Conservation (phyloP, 2,888 invertebrate genomes). For the Timema podura region DNA sequence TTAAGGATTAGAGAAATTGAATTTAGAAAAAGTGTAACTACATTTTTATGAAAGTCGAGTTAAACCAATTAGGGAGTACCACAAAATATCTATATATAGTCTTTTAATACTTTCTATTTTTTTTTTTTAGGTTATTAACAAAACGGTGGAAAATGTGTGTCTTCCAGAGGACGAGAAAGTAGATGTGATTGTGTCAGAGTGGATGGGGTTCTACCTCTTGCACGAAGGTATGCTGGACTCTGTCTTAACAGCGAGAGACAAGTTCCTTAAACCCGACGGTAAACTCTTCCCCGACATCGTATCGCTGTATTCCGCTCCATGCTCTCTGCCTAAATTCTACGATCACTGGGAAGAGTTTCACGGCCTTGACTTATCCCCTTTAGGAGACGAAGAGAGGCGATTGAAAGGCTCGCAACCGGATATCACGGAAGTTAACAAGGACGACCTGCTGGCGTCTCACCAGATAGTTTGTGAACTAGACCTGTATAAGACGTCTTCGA, state of each 20-base stretch:
- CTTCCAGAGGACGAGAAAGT: slow-evolving; percentile 64
- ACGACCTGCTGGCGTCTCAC: slow-evolving; percentile 61
- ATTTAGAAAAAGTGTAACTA: too few species aligned
- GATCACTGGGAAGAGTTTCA: slow-evolving; percentile 74
- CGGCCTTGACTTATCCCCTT: slow-evolving; percentile 71
- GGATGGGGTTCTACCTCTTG: slow-evolving; percentile 96
- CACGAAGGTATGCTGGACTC: slow-evolving; percentile 96
- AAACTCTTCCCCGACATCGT: slow-evolving; percentile 72
- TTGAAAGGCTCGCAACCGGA: slow-evolving; percentile 64
- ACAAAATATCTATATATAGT: not conserved
- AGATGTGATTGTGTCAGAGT: slow-evolving; percentile 90
- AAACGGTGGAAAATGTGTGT: slow-evolving; percentile 69
- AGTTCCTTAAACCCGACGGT: slow-evolving; percentile 69
- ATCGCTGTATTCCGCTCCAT: slow-evolving; percentile 60
- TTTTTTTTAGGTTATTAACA: slow-evolving; percentile 61
- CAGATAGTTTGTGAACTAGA: slow-evolving; percentile 65
- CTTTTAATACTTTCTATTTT: slow-evolving; percentile 8
- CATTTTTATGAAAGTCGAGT: not conserved
- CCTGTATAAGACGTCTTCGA: slow-evolving; percentile 55
- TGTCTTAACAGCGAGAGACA: slow-evolving; percentile 75
- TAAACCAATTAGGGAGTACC: not conserved
- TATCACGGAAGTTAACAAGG: slow-evolving; percentile 52
- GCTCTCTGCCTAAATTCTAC: slow-evolving; percentile 59
- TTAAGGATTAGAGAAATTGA: too few species aligned
- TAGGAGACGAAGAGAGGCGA: slow-evolving; percentile 56